Evolutionary conservation across 2,888 invertebrate species (phyloP).

Genomic region (Ferdinandea cuprea): DNA sequence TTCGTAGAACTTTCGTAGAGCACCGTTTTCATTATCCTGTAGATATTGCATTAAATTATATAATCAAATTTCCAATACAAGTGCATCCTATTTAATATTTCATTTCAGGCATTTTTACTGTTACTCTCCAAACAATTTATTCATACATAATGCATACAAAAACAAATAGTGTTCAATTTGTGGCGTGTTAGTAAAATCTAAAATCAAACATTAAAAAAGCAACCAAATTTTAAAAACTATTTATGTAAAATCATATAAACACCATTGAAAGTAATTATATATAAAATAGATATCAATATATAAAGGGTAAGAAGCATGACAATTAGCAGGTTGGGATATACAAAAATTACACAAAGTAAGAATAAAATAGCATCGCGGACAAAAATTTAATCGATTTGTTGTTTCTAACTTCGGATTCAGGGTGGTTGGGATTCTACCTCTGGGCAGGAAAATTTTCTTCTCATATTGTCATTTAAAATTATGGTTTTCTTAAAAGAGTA

Average conservation of each 20-base stretch:
- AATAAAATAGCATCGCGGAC: not conserved
- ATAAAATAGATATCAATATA: not conserved
- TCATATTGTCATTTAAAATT: no score
- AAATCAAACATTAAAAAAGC: conserved; percentile 45
- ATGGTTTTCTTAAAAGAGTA: no score
- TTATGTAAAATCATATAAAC: not conserved
- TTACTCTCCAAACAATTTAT: conserved; percentile 9
- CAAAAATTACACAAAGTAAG: conserved; percentile 1
- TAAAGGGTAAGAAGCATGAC: conserved; percentile 3
- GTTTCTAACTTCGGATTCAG: no score
- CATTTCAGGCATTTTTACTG: conserved; percentile 51
- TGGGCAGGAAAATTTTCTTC: no score
- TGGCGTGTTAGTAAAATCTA: conserved; percentile 57
- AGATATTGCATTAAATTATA: conserved; percentile 51
- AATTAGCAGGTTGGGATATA: not conserved
- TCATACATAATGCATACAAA: conserved; percentile 46
- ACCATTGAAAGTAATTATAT: conserved; percentile 13
- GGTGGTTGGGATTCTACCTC: no score
- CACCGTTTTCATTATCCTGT: conserved; percentile 89
- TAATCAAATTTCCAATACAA: conserved; percentile 1
- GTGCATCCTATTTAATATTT: not conserved
- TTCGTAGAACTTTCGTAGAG: conserved; percentile 92
- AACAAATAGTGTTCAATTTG: conserved; percentile 46
- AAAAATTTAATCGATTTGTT: no score
- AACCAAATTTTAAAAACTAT: not conserved